Conservation (phyloP, 2,113 vertebrate species). For the Pseudonaja textilis region DNA sequence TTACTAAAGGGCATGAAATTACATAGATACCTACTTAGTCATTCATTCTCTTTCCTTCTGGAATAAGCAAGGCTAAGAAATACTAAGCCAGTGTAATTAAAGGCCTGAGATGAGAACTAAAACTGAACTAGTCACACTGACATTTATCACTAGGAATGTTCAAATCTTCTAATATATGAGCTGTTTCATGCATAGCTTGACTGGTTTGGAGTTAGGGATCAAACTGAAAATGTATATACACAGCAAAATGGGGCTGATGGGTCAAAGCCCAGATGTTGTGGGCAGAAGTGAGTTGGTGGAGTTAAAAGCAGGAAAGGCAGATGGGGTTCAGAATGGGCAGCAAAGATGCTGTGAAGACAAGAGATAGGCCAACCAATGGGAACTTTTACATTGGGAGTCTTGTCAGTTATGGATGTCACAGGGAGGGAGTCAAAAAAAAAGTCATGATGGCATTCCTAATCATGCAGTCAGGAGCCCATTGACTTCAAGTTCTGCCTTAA, state of each 20-base stretch:
- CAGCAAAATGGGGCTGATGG: neutral
- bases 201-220: neutral
- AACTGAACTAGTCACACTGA: neutral
- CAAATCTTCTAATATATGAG: neutral
- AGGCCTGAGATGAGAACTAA: neutral
- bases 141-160: neutral
- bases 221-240: neutral
- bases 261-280: neutral
- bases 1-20: neutral
- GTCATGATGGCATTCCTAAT: neutral
- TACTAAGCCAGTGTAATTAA: neutral
- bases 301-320: neutral
- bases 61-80: neutral
- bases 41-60: neutral
- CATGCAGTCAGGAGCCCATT: neutral
- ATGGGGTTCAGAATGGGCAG: neutral
- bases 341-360: neutral
- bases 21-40: neutral
- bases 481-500: neutral
- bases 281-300: neutral
- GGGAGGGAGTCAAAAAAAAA: neutral
- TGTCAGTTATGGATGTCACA: neutral
- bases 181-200: neutral
- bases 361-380: neutral
- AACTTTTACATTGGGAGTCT: neutral